These are phyloP conservation scores for Calephelis virginiensis DNA, from an alignment of 1,140 invertebrate genomes.

Conservation along the genomic window DNA sequence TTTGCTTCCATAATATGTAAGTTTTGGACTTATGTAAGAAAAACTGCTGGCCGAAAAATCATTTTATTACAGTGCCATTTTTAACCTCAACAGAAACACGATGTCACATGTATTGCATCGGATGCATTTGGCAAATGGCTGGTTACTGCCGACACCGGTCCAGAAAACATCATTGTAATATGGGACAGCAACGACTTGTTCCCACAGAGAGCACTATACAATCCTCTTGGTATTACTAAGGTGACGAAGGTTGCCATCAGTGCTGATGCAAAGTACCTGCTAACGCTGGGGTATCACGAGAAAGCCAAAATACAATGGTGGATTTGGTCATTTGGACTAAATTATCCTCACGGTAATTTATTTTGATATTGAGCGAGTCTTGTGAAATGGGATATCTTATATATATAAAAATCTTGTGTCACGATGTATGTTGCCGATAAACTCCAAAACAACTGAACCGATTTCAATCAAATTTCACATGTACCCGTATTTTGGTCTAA, in stretches of 20 bases:
- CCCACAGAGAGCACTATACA: constrained; percentile 76
- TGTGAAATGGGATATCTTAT: not conserved
- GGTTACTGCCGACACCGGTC: constrained; percentile 76
- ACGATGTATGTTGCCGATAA: too few species aligned
- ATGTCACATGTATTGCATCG: constrained; percentile 60
- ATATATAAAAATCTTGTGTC: too few species aligned
- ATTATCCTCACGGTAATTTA: constrained; percentile 74
- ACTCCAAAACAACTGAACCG: too few species aligned
- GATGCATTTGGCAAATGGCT: constrained; percentile 76
- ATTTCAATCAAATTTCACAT: too few species aligned
- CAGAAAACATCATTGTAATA: constrained; percentile 77
- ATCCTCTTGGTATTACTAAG: constrained; percentile 61
- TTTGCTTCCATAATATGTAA: too few species aligned
- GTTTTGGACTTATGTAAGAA: too few species aligned
- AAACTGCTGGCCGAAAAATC: too few species aligned
- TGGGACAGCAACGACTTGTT: constrained; percentile 77
- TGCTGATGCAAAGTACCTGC: constrained; percentile 77
- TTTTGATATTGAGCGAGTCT: not conserved
- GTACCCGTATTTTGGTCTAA: too few species aligned
- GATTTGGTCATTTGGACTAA: constrained; percentile 77
- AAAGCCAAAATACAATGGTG: constrained; percentile 75
- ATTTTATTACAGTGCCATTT: too few species aligned
- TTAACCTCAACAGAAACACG: constrained; percentile 62
- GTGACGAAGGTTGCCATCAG: constrained; percentile 74
- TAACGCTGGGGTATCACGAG: constrained; percentile 73